Base-by-base conservation (phyloP, 2,888 invertebrate genomes). In the Psylliodes chrysocephalus region DNA sequence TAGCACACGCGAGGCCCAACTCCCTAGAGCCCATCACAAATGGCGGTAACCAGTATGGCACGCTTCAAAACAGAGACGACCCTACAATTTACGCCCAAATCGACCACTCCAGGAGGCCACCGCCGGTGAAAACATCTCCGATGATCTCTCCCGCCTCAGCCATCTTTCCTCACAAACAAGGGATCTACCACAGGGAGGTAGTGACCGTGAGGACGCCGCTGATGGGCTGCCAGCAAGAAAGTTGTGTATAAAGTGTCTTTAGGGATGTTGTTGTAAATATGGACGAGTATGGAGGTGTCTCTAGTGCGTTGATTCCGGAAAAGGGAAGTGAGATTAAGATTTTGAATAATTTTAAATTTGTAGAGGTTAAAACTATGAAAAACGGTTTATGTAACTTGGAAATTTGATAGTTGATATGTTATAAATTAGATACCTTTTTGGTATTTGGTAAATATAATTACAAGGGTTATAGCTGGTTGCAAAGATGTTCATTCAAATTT, bases 81-180 rank as follows among this genome's bases (percentile, higher is more conserved):
- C 86, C 90, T 55, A 90, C 90, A 75, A 88, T 90, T 78, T 90
- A 91, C 81, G 90, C 91, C 64, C 90, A 90, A 83, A 90, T 91
- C 81, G 90, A 90, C 82, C 90, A 90, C 78, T 86, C 84, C 73
- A 86, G 87, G 70, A 83, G 86, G 73, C 82, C 83, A 42, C 82
- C 83, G 15, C 22, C 74, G 60, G 79, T 81, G 68, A 79, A 82
- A 69, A 82, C 82, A 66, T 84, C 84, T 65, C 83, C 84, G 51
- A 80, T 85, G 66, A 79, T 85, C 56, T 85, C 85, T 30, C 82
- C 84, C 33, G 81, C 79, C 49, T 75, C 82, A 12, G 77, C 79
- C 25, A 75, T 82, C 33, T 81, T 81, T 68, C 68, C 78, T 54
- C 63, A 76, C 47, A 75, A 73, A 30, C 82, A 54, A 69, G 85